Conservation (phyloP, 2,888 invertebrate genomes). For the Drosophila picticornis region DNA sequence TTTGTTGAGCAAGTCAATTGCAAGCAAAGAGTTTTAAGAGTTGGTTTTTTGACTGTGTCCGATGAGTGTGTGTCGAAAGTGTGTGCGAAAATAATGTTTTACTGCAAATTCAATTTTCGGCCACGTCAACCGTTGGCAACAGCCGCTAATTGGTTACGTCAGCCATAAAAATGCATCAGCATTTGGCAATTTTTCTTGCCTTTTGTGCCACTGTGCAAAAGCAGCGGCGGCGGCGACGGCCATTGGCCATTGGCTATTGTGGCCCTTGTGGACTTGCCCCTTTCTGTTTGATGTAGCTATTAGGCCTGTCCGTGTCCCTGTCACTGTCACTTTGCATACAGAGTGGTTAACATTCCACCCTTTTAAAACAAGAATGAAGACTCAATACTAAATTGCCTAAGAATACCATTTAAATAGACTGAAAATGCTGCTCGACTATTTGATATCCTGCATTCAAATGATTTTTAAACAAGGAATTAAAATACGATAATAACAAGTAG, state of each 20-base stretch:
- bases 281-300: slow-evolving; percentile 53
- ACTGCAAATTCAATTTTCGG: slow-evolving; percentile 58
- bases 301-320: slow-evolving; percentile 47
- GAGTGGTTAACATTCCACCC: slow-evolving; percentile 59
- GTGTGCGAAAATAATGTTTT: slow-evolving; percentile 35
- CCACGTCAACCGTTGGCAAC: slow-evolving; percentile 36
- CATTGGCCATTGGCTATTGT: slow-evolving; percentile 10
- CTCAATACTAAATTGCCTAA: slow-evolving; percentile 9
- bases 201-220: slow-evolving; percentile 65
- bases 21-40: slow-evolving; percentile 10
- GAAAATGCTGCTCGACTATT: neutral
- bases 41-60: slow-evolving; percentile 3
- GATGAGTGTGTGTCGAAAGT: slow-evolving; percentile 28
- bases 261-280: slow-evolving; percentile 50
- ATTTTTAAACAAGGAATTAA: neutral
- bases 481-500: neutral
- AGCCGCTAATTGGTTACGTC: slow-evolving; percentile 57
- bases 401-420: slow-evolving; percentile 2
- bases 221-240: neutral
- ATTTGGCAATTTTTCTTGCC: slow-evolving; percentile 29
- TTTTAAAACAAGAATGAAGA: slow-evolving; percentile 13
- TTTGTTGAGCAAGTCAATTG: slow-evolving; percentile 56
- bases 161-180: slow-evolving; percentile 50
- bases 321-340: slow-evolving; percentile 66
- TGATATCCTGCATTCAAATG: neutral